phyloP scores from a whole-genome alignment of 2,888 invertebrate genomes.

The Daptonema setosum region DNA sequence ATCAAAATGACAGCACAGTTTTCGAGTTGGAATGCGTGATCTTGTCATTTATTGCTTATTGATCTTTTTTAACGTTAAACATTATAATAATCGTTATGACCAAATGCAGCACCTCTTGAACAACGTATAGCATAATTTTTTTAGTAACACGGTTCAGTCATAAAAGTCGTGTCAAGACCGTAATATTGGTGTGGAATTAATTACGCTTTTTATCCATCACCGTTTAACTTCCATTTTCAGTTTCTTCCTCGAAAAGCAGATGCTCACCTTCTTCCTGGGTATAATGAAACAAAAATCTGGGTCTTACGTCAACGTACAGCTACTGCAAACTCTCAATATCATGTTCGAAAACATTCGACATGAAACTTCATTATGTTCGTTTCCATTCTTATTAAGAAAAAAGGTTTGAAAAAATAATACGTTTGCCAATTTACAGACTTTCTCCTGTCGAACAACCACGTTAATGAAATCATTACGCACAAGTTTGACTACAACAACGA shows the following conservation, averaged over 20 bases:
- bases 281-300: constrained; percentile 95
- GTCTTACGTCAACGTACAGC: constrained; percentile 85
- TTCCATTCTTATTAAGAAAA: background rate
- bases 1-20: constrained; percentile 96
- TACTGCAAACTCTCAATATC: constrained; percentile 91
- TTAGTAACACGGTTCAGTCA: no score
- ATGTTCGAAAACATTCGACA: constrained; percentile 96
- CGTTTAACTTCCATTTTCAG: constrained; percentile 39
- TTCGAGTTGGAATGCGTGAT: constrained; percentile 59
- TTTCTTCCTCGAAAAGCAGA: constrained; percentile 95
- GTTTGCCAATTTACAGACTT: constrained; percentile 45
- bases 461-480: constrained; percentile 96
- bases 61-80: background rate
- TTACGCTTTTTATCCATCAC: background rate
- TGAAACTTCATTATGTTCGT: constrained; percentile 93
- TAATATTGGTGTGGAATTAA: no score
- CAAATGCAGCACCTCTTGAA: no score
- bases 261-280: constrained; percentile 85
- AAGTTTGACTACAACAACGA: constrained; percentile 99
- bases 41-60: no score
- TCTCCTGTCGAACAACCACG: constrained; percentile 92
- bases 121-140: no score
- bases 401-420: background rate
- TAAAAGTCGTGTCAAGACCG: no score
- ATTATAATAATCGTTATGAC: no score